Percentiles rank a stretch among this genome's conserved stretches.
phyloP scores from a whole-genome alignment of 2,113 vertebrate genomes.

The Lanius collurio region DNA sequence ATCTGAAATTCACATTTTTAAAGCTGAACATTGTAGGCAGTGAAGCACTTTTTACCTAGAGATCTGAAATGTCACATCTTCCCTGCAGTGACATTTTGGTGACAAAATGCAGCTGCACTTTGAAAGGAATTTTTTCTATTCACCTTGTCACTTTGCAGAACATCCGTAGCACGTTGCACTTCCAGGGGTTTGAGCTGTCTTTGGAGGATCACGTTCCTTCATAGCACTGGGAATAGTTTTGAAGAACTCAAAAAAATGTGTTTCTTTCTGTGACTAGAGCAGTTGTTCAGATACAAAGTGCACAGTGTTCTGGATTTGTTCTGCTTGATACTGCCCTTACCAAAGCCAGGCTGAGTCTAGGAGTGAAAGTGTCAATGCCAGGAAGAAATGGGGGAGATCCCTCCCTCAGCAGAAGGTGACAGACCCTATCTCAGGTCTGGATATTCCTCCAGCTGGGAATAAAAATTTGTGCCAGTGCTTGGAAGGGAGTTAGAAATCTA shows the following conservation, averaged over 20 bases:
- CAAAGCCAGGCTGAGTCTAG: neutral
- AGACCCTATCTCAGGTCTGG: neutral
- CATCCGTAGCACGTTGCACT: neutral
- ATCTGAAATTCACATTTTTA: slow-evolving; percentile 18
- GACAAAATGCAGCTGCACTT: slow-evolving; percentile 32
- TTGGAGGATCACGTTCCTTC: neutral
- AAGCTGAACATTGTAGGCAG: neutral
- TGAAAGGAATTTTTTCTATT: slow-evolving; percentile 24
- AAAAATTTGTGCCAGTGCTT: neutral
- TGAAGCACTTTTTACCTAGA: neutral
- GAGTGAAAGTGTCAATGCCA: neutral
- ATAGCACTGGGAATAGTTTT: neutral
- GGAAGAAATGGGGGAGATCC: neutral
- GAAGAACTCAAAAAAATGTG: neutral
- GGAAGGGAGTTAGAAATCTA: neutral
- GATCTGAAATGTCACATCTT: slow-evolving; percentile 26
- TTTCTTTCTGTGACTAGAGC: neutral
- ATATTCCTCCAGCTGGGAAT: neutral
- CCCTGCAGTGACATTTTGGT: slow-evolving; percentile 36
- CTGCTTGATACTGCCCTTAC: neutral
- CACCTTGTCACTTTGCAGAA: slow-evolving; percentile 20
- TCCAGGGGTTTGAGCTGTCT: slow-evolving; percentile 18
- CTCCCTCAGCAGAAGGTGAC: neutral
- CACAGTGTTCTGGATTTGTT: neutral
- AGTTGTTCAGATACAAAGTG: neutral